These are phyloP conservation scores for Pitangus sulphuratus DNA, from an alignment of 2,797 vertebrate genomes.

Conservation along the genomic window DNA sequence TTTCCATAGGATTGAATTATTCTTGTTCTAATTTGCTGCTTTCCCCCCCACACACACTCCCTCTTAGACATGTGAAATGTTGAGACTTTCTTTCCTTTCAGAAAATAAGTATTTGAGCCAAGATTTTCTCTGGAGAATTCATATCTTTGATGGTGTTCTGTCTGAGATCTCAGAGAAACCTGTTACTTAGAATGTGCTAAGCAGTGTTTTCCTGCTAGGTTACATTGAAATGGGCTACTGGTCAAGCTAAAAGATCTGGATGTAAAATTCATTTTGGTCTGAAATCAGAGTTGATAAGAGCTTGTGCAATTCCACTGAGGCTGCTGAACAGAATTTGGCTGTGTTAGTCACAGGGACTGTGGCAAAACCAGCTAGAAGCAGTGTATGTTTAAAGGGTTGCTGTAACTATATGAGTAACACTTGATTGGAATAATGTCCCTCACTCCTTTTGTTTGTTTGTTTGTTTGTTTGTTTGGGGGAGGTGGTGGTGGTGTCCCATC, in stretches of 20 bases:
- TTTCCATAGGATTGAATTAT: neutral
- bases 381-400: neutral
- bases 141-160: neutral
- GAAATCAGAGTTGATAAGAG: neutral
- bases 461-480: too few species aligned
- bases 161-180: neutral
- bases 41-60: neutral
- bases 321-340: neutral
- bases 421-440: neutral
- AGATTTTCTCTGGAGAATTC: neutral
- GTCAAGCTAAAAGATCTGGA: neutral
- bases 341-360: neutral
- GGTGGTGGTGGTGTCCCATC: neutral
- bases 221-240: neutral
- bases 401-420: neutral
- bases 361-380: neutral
- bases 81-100: neutral
- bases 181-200: neutral
- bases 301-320: neutral
- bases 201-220: neutral
- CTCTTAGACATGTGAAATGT: neutral
- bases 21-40: neutral
- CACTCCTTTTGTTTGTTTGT: neutral
- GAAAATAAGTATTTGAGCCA: neutral
- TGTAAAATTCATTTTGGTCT: neutral